Percentiles rank a stretch among this genome's conserved stretches.
These are phyloP conservation scores for Thysanoteuthis rhombus DNA, from an alignment of 2,888 invertebrate species.

Conservation along the genomic window DNA sequence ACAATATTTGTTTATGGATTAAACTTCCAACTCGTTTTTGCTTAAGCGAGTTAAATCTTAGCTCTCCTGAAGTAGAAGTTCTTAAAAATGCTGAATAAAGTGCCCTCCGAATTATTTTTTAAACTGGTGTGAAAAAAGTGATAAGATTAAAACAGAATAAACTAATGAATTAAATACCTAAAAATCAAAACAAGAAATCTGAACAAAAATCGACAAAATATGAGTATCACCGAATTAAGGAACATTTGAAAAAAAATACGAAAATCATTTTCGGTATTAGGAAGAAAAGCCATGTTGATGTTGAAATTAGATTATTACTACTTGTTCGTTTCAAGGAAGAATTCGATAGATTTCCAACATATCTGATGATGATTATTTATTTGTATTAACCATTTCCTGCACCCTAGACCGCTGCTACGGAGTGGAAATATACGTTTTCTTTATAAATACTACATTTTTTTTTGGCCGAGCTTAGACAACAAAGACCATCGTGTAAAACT, in stretches of 20 bases:
- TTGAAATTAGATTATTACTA: neutral
- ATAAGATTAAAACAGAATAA: neutral
- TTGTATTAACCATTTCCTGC: neutral
- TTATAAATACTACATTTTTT: neutral
- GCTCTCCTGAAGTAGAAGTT: too few species aligned
- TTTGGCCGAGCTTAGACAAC: neutral
- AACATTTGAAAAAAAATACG: neutral
- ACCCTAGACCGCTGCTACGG: neutral
- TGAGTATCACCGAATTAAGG: neutral
- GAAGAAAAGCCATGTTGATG: neutral
- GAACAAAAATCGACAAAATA: neutral
- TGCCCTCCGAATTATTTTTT: too few species aligned
- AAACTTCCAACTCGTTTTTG: too few species aligned
- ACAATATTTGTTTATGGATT: too few species aligned
- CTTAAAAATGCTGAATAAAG: too few species aligned
- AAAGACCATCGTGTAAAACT: neutral
- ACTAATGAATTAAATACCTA: too few species aligned
- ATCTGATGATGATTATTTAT: neutral
- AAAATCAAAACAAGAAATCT: neutral
- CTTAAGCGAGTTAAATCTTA: too few species aligned
- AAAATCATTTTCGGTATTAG: neutral
- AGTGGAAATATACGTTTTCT: too few species aligned
- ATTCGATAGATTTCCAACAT: neutral
- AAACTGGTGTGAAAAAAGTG: neutral
- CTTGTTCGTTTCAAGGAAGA: neutral